Percentiles rank a stretch among this genome's conserved stretches.
Evolutionary conservation across 2,113 vertebrate genomes (phyloP).

Genomic region (Mystacornis crossleyi): DNA sequence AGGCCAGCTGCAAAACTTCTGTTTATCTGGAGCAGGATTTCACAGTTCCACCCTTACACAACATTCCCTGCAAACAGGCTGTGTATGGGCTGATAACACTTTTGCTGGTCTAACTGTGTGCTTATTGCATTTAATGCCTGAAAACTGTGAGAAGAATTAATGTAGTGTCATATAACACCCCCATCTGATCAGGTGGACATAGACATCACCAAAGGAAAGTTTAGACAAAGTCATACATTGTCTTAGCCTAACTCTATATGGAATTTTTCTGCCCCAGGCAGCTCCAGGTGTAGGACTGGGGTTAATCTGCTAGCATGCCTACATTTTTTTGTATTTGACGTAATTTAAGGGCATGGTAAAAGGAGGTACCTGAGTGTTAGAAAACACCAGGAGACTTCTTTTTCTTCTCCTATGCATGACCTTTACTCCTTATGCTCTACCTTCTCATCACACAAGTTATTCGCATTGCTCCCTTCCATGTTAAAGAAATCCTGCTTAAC

Average conservation of each 20-base stretch:
- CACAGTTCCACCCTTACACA: background rate
- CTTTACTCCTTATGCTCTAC: background rate
- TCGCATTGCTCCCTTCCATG: background rate
- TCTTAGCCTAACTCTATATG: background rate
- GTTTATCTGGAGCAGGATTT: background rate
- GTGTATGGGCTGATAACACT: background rate
- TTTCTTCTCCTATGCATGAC: background rate
- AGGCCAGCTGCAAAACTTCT: background rate
- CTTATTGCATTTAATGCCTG: background rate
- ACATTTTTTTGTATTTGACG: background rate
- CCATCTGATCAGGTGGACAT: background rate
- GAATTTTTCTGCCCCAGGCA: background rate
- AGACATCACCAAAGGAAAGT: background rate
- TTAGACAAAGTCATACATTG: background rate
- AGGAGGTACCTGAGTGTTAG: background rate
- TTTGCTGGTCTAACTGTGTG: background rate
- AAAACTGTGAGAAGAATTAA: background rate
- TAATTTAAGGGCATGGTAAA: background rate
- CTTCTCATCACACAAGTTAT: accelerated
- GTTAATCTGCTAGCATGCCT: background rate
- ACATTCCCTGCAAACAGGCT: background rate
- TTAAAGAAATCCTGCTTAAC: background rate
- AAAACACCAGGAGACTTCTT: background rate
- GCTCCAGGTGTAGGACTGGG: background rate
- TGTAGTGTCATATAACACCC: background rate